Conservation (phyloP, 2,113 vertebrate genomes). For the Orientallactaga bullata region DNA sequence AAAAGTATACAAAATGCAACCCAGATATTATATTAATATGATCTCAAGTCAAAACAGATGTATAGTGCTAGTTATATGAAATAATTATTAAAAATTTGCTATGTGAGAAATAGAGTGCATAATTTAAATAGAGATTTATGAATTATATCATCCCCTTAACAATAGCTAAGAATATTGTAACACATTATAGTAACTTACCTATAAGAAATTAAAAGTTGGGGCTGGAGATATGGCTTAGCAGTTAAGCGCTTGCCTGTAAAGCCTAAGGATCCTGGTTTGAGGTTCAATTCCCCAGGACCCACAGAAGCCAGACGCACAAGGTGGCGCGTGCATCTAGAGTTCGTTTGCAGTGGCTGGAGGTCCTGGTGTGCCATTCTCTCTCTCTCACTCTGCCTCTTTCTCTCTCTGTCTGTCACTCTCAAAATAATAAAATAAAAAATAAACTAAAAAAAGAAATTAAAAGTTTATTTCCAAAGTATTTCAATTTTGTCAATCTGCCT, state of each 20-base stretch:
- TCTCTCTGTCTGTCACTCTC: no score
- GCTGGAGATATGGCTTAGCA: no score
- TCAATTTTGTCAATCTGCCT: constrained; percentile 46
- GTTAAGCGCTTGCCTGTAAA: no score
- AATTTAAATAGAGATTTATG: constrained; percentile 58
- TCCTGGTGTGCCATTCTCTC: no score
- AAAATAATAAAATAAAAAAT: no score
- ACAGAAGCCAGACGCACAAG: no score
- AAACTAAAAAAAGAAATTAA: constrained; percentile 62
- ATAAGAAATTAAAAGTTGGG: constrained; percentile 52
- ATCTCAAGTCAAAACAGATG: constrained; percentile 54
- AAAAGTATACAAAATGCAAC: constrained; percentile 47
- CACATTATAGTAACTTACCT: constrained; percentile 4
- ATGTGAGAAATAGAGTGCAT: constrained; percentile 18
- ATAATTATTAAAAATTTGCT: constrained; percentile 54
- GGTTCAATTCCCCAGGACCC: no score
- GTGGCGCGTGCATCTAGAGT: no score
- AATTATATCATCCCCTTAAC: constrained; percentile 47
- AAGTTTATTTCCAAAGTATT: constrained; percentile 55
- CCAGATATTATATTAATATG: constrained; percentile 27
- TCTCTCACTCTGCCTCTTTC: no score
- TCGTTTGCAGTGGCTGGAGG: no score
- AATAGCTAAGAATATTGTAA: constrained; percentile 19
- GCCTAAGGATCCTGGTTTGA: no score
- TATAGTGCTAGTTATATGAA: not conserved